Evolutionary conservation across 2,113 vertebrate species (phyloP).

Genomic region (Vulpes ferrilata): DNA sequence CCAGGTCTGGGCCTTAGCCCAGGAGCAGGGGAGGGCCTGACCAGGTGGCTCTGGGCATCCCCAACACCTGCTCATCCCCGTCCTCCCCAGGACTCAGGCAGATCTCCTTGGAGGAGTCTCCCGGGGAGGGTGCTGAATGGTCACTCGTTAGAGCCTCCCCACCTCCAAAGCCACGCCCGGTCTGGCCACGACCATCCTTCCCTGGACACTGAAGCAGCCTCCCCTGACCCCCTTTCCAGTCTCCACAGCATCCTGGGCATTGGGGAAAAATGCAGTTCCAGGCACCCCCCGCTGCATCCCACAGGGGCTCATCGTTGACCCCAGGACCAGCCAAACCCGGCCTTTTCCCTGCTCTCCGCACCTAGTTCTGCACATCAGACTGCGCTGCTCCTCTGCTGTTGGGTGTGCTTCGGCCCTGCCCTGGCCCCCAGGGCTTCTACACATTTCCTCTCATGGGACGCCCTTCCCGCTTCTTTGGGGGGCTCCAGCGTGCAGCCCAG

Average conservation of each 20-base stretch:
- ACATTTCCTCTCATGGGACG: rapidly evolving
- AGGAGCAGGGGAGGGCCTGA: neutral
- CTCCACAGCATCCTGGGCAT: neutral
- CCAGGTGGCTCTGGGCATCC: rapidly evolving
- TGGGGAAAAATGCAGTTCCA: neutral
- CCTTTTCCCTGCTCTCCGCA: rapidly evolving
- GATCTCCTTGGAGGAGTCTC: neutral
- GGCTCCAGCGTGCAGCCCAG: neutral
- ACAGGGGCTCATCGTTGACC: neutral
- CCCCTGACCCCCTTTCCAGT: rapidly evolving
- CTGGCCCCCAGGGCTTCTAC: neutral
- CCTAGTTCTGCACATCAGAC: neutral
- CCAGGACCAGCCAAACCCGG: rapidly evolving
- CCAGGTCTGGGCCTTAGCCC: neutral
- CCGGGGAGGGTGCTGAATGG: rapidly evolving
- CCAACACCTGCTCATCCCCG: rapidly evolving
- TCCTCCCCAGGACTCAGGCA: neutral
- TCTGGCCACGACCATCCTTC: rapidly evolving
- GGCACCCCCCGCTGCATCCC: rapidly evolving
- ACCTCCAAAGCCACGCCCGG: rapidly evolving
- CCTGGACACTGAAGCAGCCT: neutral
- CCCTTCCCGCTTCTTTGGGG: neutral
- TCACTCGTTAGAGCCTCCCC: too few relatives aligned
- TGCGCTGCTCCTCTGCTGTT: rapidly evolving
- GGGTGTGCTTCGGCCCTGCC: rapidly evolving